Evolutionary conservation across 37 sponge, comb jelly and placozoan genomes (phyloP), one percentile per base, ranked within the genome.

Genomic region (Aplysina aerophoba): DNA sequence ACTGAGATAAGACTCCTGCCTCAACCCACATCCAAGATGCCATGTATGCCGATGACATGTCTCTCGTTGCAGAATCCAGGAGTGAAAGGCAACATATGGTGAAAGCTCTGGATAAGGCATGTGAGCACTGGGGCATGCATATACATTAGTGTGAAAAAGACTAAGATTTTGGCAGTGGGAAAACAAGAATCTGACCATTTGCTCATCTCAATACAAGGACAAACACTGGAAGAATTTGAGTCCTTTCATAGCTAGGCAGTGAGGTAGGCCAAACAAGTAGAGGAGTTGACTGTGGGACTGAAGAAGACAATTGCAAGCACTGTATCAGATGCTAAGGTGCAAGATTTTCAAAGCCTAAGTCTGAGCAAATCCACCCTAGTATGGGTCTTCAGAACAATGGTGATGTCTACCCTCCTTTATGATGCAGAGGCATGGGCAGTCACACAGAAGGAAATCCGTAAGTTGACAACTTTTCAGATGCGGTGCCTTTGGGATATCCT

Each of bases 361-460:
- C 53, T 75, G 15, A 75, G 78, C 53, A 75, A 50, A 25, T 41
- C n/a, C 13, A 75, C 78, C 53, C 39, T 41, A 36, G n/a, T 75
- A 2, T 8, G 25, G 2, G 78, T 75, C 53, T 75, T 75, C 24
- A 5, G 78, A 50, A 8, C 78, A 75, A 36, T 31, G 33, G 78
- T 41, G 6, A 75, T 75, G 53, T 36, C 78, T 15, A 54, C 41
- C n/a, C 78, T 75, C 33, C 78, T 75, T 54, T 75, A 75, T 40
- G 78, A 54, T 24, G 78, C 78, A 75, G 78, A 75, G 78, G 41
- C 78, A 5, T 75, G 78, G 78, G 1, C 53, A 24, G 78, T 75
- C 0, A 75, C 78, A 0, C 78, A 75, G 78, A 11, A 75, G 6
- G 78, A 75, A 11, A 41, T 75, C 38, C 13, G 37, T 5, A 75